phyloP scores from a whole-genome alignment of 2,888 invertebrate species.

The Hyposoter didymator region DNA sequence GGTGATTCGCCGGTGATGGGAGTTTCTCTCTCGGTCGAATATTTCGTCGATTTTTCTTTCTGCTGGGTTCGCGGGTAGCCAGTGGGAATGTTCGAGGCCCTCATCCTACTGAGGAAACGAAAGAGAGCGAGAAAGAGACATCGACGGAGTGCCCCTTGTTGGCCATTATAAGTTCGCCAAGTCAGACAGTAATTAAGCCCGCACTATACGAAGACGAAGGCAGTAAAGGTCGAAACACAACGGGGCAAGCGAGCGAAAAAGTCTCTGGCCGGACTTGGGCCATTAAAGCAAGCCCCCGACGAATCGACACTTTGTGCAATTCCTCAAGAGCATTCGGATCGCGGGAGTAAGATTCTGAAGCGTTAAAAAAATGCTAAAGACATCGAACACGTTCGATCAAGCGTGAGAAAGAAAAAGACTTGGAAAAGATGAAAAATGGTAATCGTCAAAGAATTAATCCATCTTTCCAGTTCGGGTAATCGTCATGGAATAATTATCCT shows the following conservation, averaged over 20 bases:
- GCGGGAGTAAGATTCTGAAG: constrained; percentile 22
- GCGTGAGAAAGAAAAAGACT: constrained; percentile 80
- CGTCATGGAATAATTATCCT: constrained; percentile 80
- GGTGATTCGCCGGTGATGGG: constrained; percentile 66
- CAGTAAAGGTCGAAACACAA: constrained; percentile 48
- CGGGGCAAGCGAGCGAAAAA: constrained; percentile 47
- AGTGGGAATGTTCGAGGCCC: constrained; percentile 63
- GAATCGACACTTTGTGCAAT: constrained; percentile 82
- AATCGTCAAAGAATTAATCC: constrained; percentile 79
- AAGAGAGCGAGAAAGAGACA: constrained; percentile 39
- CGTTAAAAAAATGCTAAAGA: constrained; percentile 62
- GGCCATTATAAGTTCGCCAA: constrained; percentile 83
- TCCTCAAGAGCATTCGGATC: constrained; percentile 46
- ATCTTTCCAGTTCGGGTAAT: constrained; percentile 77
- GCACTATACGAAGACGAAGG: constrained; percentile 81
- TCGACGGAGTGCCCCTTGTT: constrained; percentile 76
- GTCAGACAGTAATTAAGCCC: constrained; percentile 84
- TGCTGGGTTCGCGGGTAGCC: constrained; percentile 36
- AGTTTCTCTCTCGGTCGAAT: constrained; percentile 56
- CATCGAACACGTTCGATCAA: constrained; percentile 80
- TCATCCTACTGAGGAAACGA: constrained; percentile 55
- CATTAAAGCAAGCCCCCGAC: constrained; percentile 81
- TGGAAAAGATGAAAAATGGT: constrained; percentile 71
- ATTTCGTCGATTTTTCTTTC: constrained; percentile 60
- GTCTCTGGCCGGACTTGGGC: constrained; percentile 80